Base-by-base conservation (phyloP, 2,888 invertebrate species). In the Himalopsyche anomala region DNA sequence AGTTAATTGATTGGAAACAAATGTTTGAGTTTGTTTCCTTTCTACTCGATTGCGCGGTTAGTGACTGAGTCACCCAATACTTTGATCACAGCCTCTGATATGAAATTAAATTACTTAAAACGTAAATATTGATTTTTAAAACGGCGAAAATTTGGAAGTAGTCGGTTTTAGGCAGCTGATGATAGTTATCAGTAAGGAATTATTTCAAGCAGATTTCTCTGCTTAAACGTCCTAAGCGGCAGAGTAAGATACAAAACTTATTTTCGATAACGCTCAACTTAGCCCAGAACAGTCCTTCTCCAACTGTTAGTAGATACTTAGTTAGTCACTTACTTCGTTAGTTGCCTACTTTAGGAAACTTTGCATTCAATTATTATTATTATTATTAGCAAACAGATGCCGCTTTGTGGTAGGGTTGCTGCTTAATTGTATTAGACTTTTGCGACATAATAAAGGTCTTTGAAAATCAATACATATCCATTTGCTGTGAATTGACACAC, bases 231-330 rank as follows among this genome's bases (percentile, higher is more conserved):
- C n/a, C n/a, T 56, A 56, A 56, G n/a, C 56, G 56, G 56, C 62
- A 1, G 62, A 11, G 62, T 9, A 19, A 62, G 62, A 62, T 62
- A 62, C 62, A 62, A 62, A 62, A 62, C 62, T 62, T 62, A 62
- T 62, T 62, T 62, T 62, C 62, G 62, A 62, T 62, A 62, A 62
- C 62, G 62, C 62, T 19, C 62, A 62, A 62, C 62, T 62, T 4
- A 62, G 11, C 62, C 62, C 62, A 62, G 62, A 62, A 62, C 28
- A 62, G 62, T 62, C 62, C 62, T 62, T 62, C 62, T 62, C n/a
- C 62, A 28, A 62, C 62, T 62, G 62, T 62, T 62, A 62, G 62
- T 62, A 62, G 62, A 62, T 62, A 62, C 62, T 62, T 62, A 62
- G 28, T 62, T 62, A 62, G 62, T 62, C 28, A 62, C 62, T 62